Evolutionary conservation across 2,113 vertebrate genomes (phyloP).

Genomic region (Eonycteris spelaea): DNA sequence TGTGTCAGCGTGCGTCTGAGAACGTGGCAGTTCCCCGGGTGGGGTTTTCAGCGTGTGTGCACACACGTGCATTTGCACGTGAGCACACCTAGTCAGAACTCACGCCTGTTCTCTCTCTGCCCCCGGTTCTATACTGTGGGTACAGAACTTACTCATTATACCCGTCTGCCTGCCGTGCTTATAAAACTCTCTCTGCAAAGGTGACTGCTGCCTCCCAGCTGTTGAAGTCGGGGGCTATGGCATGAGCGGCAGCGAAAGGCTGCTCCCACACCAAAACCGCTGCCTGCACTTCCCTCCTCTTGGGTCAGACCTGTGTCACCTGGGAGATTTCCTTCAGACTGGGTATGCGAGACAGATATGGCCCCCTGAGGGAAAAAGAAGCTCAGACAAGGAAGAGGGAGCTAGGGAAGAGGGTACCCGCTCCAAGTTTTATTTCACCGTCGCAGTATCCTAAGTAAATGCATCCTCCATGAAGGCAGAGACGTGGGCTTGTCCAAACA

Average conservation of each 20-base stretch:
- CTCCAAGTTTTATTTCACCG: neutral
- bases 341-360: neutral
- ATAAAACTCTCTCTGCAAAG: neutral
- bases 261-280: neutral
- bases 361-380: neutral
- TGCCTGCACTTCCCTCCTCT: neutral
- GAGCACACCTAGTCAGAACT: neutral
- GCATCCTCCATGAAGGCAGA: neutral
- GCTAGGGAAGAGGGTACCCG: accelerated
- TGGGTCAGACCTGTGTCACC: neutral
- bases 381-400: neutral
- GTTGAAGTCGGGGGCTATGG: too few species aligned
- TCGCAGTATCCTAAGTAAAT: neutral
- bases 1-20: neutral
- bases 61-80: neutral
- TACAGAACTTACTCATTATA: neutral
- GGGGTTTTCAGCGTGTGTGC: neutral
- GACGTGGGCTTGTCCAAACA: neutral
- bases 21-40: neutral
- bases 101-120: neutral
- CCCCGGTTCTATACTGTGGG: too few species aligned
- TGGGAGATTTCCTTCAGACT: neutral
- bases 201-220: neutral
- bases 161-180: neutral
- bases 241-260: neutral